phyloP scores from a whole-genome alignment of 1,140 invertebrate genomes.

The Zaprionus ornatus region DNA sequence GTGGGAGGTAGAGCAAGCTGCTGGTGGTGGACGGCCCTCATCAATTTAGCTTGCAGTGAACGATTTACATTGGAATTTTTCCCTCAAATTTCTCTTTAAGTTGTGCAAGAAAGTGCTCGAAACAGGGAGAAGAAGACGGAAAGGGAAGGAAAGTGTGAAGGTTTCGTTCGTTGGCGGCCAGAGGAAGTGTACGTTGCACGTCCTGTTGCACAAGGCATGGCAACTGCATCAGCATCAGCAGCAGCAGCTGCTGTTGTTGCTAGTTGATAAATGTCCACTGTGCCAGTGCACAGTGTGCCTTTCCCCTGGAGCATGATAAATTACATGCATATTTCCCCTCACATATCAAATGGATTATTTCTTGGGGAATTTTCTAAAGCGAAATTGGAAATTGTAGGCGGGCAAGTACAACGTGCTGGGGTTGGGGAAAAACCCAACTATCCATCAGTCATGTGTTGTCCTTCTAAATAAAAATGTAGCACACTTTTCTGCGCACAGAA shows the following conservation, averaged over 20 bases:
- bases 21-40: slow-evolving; percentile 39
- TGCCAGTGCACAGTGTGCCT: slow-evolving; percentile 20
- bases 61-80: slow-evolving; percentile 72
- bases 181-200: slow-evolving; percentile 33
- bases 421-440: not conserved
- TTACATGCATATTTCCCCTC: slow-evolving; percentile 49
- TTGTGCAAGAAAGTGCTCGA: slow-evolving; percentile 28
- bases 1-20: slow-evolving; percentile 19
- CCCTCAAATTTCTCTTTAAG: slow-evolving; percentile 19
- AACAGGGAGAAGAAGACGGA: not conserved
- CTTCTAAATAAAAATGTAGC: not conserved
- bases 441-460: not conserved
- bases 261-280: slow-evolving; percentile 68
- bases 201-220: slow-evolving; percentile 45
- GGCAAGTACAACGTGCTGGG: slow-evolving; percentile 1
- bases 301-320: slow-evolving; percentile 65
- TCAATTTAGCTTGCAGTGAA: slow-evolving; percentile 41
- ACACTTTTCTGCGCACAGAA: not conserved
- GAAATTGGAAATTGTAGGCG: slow-evolving; percentile 4
- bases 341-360: slow-evolving; percentile 21
- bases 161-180: not conserved
- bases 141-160: not conserved
- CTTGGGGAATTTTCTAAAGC: slow-evolving; percentile 3
- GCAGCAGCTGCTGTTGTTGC: not conserved
- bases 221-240: not conserved